phyloP scores from a whole-genome alignment of 1,140 invertebrate species.

The Drosophila pectinifera region DNA sequence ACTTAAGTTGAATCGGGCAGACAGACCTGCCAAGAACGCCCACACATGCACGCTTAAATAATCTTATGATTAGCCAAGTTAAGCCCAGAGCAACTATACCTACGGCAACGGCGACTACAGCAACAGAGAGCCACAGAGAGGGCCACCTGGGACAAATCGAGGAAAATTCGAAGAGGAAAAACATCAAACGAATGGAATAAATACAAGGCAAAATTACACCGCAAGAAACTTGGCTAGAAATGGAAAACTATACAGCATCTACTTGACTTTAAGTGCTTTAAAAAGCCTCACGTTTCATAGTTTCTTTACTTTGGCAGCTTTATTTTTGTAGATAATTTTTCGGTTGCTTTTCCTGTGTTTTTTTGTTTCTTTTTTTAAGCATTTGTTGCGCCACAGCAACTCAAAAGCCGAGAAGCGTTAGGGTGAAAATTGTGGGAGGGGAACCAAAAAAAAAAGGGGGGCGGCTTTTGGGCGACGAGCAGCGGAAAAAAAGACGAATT shows the following conservation, averaged over 20 bases:
- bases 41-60: conserved; percentile 10
- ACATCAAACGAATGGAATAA: conserved; percentile 18
- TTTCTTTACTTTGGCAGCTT: not conserved
- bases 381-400: conserved; percentile 21
- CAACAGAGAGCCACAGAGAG: not conserved
- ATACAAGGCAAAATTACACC: not conserved
- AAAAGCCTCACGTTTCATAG: not conserved
- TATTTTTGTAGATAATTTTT: not conserved
- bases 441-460: not conserved
- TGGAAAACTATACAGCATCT: not conserved
- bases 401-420: not conserved
- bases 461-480: not conserved
- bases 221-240: not conserved
- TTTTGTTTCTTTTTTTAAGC: not conserved
- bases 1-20: conserved; percentile 25
- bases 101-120: conserved; percentile 14
- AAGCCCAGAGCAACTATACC: conserved; percentile 13
- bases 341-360: not conserved
- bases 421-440: not conserved
- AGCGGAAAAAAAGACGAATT: conserved; percentile 30
- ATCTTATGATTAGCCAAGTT: conserved; percentile 49
- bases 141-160: not conserved
- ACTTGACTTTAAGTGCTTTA: not conserved
- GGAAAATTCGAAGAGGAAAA: conserved; percentile 3
- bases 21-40: not conserved